Evolutionary conservation across 2,113 vertebrate genomes (phyloP).

Genomic region (Nannospalax galili): DNA sequence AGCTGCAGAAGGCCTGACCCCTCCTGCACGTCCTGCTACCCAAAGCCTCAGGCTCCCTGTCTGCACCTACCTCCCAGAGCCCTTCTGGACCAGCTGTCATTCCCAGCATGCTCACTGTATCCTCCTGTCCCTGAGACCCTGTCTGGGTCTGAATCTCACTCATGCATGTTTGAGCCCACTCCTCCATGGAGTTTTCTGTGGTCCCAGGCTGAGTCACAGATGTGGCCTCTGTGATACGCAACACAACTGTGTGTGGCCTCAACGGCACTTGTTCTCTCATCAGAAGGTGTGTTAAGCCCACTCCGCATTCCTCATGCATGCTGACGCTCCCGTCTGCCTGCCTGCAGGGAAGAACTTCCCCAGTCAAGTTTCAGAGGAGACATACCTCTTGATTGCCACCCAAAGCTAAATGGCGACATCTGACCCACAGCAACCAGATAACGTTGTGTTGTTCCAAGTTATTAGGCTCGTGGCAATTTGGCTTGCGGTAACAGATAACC

Average conservation of each 20-base stretch:
- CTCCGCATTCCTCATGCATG: background rate
- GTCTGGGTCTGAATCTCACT: background rate
- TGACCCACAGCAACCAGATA: background rate
- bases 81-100: background rate
- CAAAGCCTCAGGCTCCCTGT: background rate
- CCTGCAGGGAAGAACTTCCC: background rate
- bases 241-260: background rate
- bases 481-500: background rate
- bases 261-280: accelerated
- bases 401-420: background rate
- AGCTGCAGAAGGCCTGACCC: background rate
- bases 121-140: background rate
- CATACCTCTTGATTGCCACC: background rate
- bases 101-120: no score
- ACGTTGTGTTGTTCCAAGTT: background rate
- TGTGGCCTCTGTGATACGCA: background rate
- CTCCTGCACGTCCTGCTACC: background rate
- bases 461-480: background rate
- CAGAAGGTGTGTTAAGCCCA: background rate
- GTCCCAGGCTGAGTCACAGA: background rate
- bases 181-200: background rate
- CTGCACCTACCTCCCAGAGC: background rate
- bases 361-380: background rate
- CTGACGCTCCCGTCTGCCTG: no score
- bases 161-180: background rate